A percentile compares a stretch with the other conserved stretches of the same genome.
Conservation (phyloP, 2,797 vertebrate genomes). For the Crypturellus tataupa region DNA sequence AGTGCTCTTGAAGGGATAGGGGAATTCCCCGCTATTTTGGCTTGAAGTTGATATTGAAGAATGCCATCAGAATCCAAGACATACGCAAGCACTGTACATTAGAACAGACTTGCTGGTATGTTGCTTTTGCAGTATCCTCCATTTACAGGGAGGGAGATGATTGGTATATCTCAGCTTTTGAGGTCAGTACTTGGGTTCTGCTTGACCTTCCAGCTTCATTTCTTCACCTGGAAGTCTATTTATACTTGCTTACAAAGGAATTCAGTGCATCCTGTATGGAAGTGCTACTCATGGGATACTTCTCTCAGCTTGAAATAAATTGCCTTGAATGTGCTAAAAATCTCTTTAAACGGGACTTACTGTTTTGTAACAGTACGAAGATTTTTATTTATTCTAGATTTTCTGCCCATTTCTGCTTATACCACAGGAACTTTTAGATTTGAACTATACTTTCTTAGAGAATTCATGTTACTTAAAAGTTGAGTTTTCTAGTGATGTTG, state of each 20-base stretch:
- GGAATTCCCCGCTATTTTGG: rapidly evolving
- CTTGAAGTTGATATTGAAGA: not conserved
- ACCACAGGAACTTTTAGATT: not conserved
- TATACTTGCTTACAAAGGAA: not conserved
- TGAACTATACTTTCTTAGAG: not conserved
- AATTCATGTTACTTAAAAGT: not conserved
- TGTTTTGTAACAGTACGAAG: slow-evolving; percentile 3
- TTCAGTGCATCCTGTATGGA: not conserved
- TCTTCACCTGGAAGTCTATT: not conserved
- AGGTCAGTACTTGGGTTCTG: not conserved
- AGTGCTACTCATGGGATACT: not conserved
- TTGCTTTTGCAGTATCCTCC: not conserved
- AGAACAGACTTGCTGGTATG: not conserved
- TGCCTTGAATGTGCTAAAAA: not conserved
- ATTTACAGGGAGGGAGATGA: not conserved
- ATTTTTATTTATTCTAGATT: not conserved
- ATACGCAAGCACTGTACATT: not conserved
- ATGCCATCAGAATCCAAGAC: not conserved
- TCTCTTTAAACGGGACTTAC: not conserved
- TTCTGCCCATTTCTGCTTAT: not conserved
- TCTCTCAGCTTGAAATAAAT: not conserved
- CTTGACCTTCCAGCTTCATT: slow-evolving; percentile 6
- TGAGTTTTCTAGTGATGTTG: not conserved
- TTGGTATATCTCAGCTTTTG: not conserved
- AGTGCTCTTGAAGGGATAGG: not conserved